These are phyloP conservation scores for Drosophila vallismaia DNA, from an alignment of 2,888 invertebrate species.

Conservation along the genomic window DNA sequence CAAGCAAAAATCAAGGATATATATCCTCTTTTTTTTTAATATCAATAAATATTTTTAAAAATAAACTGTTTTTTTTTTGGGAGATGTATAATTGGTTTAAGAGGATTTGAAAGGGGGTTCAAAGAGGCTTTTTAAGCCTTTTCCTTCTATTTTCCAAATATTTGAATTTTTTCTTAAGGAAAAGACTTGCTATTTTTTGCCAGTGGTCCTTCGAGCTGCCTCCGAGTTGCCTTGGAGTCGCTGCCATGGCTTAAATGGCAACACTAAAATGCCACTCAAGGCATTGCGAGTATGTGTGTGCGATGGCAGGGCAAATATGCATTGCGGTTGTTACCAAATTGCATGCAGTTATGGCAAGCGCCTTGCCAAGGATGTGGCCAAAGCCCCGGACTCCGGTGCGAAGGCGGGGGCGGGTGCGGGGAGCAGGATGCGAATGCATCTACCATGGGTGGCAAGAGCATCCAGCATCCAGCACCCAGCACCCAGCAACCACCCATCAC, in stretches of 20 bases:
- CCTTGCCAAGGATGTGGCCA: constrained; percentile 48
- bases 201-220: constrained; percentile 10
- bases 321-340: constrained; percentile 75
- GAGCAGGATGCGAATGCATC: constrained; percentile 41
- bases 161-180: too few species aligned
- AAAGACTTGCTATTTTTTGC: neutral
- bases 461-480: too few species aligned
- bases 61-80: too few species aligned
- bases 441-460: too few species aligned
- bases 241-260: constrained; percentile 57
- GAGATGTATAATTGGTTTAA: too few species aligned
- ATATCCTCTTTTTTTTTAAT: too few species aligned
- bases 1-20: too few species aligned
- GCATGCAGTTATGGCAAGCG: constrained; percentile 67
- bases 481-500: too few species aligned
- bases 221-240: constrained; percentile 50
- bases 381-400: constrained; percentile 4
- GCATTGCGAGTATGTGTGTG: constrained; percentile 44
- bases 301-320: constrained; percentile 63
- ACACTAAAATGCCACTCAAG: constrained; percentile 73
- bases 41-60: too few species aligned
- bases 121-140: too few species aligned
- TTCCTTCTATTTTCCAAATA: too few species aligned
- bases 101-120: too few species aligned
- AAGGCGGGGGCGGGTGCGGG: neutral